A percentile compares a stretch with the other conserved stretches of the same genome.
phyloP scores from a whole-genome alignment of 2,113 vertebrate species.

The Rattus norvegicus region DNA sequence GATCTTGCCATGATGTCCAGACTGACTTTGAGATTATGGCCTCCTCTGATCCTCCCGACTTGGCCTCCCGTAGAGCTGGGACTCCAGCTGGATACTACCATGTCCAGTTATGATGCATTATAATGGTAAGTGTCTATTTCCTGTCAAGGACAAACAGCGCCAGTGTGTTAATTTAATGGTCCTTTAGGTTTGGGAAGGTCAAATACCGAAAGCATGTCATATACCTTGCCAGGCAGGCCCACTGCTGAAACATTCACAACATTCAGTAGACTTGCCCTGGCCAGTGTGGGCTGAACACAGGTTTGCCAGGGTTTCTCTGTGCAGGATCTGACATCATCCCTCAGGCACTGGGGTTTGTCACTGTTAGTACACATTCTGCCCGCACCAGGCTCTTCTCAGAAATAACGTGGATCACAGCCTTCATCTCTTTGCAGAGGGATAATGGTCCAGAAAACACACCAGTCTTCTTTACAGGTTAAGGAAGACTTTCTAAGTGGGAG shows the following conservation, averaged over 20 bases:
- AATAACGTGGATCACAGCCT: background rate
- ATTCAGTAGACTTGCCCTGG: background rate
- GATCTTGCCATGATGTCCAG: background rate
- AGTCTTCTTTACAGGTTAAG: background rate
- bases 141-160: background rate
- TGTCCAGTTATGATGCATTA: too few species aligned
- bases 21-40: background rate
- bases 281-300: background rate
- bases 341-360: background rate
- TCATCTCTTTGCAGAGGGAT: background rate
- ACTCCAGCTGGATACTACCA: background rate
- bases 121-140: background rate
- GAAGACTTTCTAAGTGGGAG: background rate
- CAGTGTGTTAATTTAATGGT: background rate
- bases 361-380: background rate
- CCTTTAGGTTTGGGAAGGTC: background rate
- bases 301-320: background rate
- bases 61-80: background rate
- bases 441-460: background rate
- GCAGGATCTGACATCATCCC: background rate
- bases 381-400: background rate
- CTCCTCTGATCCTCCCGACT: background rate
- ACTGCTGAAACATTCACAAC: background rate
- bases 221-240: background rate
- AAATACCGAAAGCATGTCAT: background rate